Evolutionary conservation across 2,797 vertebrate species (phyloP).

Genomic region (Vireo griseus): DNA sequence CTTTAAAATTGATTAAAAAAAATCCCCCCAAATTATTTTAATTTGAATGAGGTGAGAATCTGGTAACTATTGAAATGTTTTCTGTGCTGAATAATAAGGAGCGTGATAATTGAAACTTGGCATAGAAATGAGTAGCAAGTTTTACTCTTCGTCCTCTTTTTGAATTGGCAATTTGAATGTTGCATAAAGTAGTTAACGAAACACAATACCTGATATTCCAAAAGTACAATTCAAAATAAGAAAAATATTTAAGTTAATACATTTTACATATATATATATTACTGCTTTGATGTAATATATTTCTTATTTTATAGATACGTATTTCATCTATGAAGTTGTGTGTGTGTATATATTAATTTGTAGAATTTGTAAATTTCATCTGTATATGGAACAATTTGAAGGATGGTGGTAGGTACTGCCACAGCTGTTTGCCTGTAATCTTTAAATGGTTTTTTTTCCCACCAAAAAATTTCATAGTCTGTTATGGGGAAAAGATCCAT

Average conservation of each 20-base stretch:
- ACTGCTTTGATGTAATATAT: neutral
- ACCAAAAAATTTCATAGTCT: neutral
- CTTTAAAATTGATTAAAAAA: neutral
- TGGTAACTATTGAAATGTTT: conserved; percentile 44
- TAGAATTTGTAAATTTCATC: neutral
- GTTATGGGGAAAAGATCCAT: neutral
- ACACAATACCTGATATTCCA: neutral
- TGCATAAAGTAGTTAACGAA: neutral
- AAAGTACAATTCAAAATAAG: neutral
- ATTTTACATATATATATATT: neutral
- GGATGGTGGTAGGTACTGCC: neutral
- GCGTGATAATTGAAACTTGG: neutral
- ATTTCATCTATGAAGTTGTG: neutral
- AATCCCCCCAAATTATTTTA: neutral
- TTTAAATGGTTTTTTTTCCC: neutral
- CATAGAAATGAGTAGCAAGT: conserved; percentile 10
- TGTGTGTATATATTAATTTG: neutral
- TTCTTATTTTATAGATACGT: neutral
- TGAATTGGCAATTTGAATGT: neutral
- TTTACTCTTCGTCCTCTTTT: conserved; percentile 1
- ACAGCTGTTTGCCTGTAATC: neutral
- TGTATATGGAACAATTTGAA: neutral
- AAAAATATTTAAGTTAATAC: neutral
- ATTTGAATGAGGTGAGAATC: conserved; percentile 31
- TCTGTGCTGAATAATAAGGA: conserved; percentile 19